These are phyloP conservation scores for Okamejei kenojei DNA, from an alignment of 2,797 vertebrate genomes.

Conservation along the genomic window DNA sequence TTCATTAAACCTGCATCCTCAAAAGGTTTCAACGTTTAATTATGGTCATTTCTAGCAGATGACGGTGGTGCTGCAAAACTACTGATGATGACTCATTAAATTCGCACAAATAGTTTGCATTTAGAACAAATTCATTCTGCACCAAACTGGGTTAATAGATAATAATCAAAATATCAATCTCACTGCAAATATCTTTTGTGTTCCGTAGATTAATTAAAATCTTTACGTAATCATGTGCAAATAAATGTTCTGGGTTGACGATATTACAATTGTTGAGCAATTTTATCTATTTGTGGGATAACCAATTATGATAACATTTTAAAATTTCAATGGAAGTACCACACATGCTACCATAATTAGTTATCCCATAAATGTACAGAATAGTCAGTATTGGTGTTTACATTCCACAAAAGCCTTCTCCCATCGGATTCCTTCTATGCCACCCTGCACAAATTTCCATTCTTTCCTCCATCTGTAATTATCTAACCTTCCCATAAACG, in stretches of 20 bases:
- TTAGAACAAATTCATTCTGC: not conserved
- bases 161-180: not conserved
- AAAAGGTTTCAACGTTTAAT: constrained; percentile 16
- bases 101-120: not conserved
- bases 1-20: not conserved
- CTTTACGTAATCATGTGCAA: not conserved
- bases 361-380: not conserved
- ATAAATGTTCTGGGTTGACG: not conserved
- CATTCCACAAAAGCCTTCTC: not conserved
- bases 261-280: not conserved
- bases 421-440: not conserved
- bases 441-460: not conserved
- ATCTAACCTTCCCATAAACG: not conserved
- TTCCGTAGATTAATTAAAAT: not conserved
- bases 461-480: not conserved
- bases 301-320: not conserved
- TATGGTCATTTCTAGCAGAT: not conserved
- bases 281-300: not conserved
- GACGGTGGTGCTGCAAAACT: not conserved
- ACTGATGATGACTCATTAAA: not conserved
- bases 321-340: too few relatives aligned
- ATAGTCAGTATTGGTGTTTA: not conserved
- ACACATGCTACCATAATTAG: not conserved
- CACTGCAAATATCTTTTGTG: not conserved
- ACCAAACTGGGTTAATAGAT: not conserved